Conservation (phyloP, 1,140 invertebrate genomes). For the Stenopsyche tienmushanensis region DNA sequence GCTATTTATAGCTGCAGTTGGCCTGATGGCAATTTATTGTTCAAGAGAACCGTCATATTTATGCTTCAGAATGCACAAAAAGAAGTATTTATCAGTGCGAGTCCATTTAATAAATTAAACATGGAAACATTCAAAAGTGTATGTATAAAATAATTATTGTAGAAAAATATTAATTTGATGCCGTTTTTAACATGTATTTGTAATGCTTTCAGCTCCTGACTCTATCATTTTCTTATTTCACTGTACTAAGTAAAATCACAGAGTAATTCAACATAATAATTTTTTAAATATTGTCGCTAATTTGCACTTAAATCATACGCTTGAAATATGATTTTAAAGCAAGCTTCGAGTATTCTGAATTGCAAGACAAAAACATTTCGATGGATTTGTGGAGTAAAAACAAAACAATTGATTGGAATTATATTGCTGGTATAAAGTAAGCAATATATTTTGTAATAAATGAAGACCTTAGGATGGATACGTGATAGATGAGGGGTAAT, state of each 20-base stretch:
- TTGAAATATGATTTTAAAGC: too few relatives aligned
- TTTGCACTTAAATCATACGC: too few relatives aligned
- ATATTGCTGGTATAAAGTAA: too few relatives aligned
- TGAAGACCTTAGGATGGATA: too few relatives aligned
- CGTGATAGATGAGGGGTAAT: too few relatives aligned
- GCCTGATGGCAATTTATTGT: neutral
- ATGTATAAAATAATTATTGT: neutral
- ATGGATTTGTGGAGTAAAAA: too few relatives aligned
- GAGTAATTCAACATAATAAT: neutral
- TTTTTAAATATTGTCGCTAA: too few relatives aligned
- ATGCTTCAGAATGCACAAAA: conserved; percentile 1
- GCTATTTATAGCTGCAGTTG: neutral
- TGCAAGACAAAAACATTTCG: too few relatives aligned
- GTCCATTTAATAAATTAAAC: conserved; percentile 1
- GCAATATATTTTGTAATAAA: too few relatives aligned
- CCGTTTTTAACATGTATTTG: neutral
- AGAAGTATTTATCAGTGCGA: neutral
- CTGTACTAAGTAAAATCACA: neutral
- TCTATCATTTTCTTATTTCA: conserved; percentile 7
- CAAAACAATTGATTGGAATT: too few relatives aligned
- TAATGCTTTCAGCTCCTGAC: conserved; percentile 7
- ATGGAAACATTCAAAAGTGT: conserved; percentile 6
- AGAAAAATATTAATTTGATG: neutral
- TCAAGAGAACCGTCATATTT: neutral
- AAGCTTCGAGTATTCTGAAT: too few relatives aligned